Evolutionary conservation across 2,888 invertebrate genomes (phyloP).

Genomic region (Silvanus unidentatus): DNA sequence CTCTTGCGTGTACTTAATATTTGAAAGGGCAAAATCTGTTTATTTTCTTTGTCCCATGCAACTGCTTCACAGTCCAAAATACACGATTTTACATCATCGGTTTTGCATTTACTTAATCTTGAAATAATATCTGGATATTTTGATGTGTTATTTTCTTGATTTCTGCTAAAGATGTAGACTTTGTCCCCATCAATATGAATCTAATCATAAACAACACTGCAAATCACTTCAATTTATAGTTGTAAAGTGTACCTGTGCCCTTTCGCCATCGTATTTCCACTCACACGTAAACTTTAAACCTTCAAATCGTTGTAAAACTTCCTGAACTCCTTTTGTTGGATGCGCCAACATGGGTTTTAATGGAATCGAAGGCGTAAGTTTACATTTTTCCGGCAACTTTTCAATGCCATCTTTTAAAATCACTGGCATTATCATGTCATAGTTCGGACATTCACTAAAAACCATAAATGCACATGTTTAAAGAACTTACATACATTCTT

Average conservation of each 20-base stretch:
- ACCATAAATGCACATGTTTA: too few relatives aligned
- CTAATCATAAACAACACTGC: conserved; percentile 43
- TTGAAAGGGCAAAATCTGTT: conserved; percentile 94
- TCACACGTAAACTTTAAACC: conserved; percentile 91
- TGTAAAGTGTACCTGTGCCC: conserved; percentile 94
- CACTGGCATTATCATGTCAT: conserved; percentile 74
- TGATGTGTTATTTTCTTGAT: conserved; percentile 88
- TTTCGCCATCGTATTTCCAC: conserved; percentile 98
- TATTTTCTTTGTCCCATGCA: conserved; percentile 84
- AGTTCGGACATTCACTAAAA: conserved; percentile 88
- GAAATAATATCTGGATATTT: conserved; percentile 94
- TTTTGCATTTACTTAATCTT: conserved; percentile 57
- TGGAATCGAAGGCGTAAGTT: conserved; percentile 86
- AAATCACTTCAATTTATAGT: not conserved
- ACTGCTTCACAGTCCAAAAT: conserved; percentile 96
- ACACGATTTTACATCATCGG: conserved; percentile 63
- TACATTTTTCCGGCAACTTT: conserved; percentile 72
- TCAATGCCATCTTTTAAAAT: conserved; percentile 70
- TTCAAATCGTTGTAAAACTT: conserved; percentile 68
- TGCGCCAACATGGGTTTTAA: conserved; percentile 98
- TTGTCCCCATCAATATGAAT: conserved; percentile 69
- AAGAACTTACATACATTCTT: conserved; percentile 4
- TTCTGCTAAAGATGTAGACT: conserved; percentile 85
- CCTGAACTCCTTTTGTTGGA: conserved; percentile 89
- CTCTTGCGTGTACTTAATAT: conserved; percentile 90